Conservation (phyloP, 2,888 invertebrate species). For the Heliconius charithonia region DNA sequence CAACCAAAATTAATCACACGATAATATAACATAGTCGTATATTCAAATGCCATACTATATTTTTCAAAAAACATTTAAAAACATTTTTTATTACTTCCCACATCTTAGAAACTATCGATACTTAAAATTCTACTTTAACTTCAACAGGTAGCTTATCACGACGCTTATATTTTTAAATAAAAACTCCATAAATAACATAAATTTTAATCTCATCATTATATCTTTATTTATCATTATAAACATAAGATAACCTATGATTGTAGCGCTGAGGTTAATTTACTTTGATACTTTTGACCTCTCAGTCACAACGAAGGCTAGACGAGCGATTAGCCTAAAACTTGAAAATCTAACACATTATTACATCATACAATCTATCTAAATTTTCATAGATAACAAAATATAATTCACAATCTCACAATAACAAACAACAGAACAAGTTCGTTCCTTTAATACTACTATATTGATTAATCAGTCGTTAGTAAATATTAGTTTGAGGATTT, state of each 20-base stretch:
- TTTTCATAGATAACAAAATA: constrained; percentile 32
- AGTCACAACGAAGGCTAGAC: constrained; percentile 57
- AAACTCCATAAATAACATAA: not conserved
- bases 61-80: too few species aligned
- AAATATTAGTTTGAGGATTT: not conserved
- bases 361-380: constrained; percentile 4
- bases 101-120: too few species aligned
- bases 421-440: not conserved
- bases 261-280: constrained; percentile 39
- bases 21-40: too few species aligned
- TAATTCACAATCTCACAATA: constrained; percentile 30
- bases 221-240: constrained; percentile 35
- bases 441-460: too few species aligned
- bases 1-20: too few species aligned
- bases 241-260: constrained; percentile 29
- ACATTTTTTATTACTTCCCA: too few species aligned
- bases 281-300: constrained; percentile 49
- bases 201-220: constrained; percentile 33
- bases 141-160: not conserved
- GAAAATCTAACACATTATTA: constrained; percentile 43
- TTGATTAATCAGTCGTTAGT: not conserved
- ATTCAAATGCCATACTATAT: too few species aligned
- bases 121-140: too few species aligned
- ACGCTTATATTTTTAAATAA: not conserved
- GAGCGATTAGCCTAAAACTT: constrained; percentile 59